A percentile compares a stretch with the other conserved stretches of the same genome.
Conservation (phyloP, 2,113 vertebrate species). For the Forbesichthys papilliferus region DNA sequence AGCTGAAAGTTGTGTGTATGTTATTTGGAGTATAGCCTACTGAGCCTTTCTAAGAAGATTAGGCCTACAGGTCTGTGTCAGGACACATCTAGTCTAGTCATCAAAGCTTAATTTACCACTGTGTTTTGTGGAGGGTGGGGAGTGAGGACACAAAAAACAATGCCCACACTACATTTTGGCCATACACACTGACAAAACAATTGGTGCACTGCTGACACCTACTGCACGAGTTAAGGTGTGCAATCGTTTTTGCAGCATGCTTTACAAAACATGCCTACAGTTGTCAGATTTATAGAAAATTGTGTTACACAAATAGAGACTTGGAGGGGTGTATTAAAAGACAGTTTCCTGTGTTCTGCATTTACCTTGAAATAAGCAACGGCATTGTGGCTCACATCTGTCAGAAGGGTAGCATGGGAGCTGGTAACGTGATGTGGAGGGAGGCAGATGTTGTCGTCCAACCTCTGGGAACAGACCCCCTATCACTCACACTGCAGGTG, state of each 20-base stretch:
- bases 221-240: constrained; percentile 29
- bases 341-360: constrained; percentile 65
- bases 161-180: neutral
- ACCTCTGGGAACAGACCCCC: constrained; percentile 56
- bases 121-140: neutral
- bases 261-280: neutral
- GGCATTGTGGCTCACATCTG: constrained; percentile 65
- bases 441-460: constrained; percentile 66
- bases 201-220: constrained; percentile 54
- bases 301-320: constrained; percentile 43
- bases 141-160: constrained; percentile 59
- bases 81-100: constrained; percentile 53
- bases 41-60: constrained; percentile 66
- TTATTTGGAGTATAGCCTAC: neutral
- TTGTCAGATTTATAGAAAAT: constrained; percentile 27
- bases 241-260: neutral
- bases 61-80: constrained; percentile 62
- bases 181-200: neutral
- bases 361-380: constrained; percentile 75
- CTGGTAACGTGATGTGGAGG: constrained; percentile 30
- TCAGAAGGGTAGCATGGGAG: constrained; percentile 53
- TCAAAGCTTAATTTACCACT: constrained; percentile 17
- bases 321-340: constrained; percentile 57
- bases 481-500: constrained; percentile 70
- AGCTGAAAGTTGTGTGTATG: neutral